These are phyloP conservation scores for Scarus forsteni DNA, from an alignment of 2,797 vertebrate genomes.

Conservation along the genomic window DNA sequence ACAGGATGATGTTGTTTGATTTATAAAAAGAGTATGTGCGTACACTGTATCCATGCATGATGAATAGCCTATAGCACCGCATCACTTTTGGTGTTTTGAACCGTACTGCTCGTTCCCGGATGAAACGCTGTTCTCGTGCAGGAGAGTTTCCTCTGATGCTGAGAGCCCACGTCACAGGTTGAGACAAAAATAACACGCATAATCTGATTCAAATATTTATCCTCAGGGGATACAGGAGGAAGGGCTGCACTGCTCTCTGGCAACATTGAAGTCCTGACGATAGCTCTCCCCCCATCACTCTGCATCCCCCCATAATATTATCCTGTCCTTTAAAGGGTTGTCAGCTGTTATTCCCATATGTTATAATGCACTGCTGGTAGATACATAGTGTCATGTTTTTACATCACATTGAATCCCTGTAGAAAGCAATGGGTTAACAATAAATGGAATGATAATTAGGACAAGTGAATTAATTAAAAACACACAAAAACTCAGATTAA, in stretches of 20 bases:
- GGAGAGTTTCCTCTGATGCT: conserved; percentile 47
- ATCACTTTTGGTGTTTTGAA: conserved; percentile 40
- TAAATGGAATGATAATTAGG: conserved; percentile 17
- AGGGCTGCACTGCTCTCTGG: conserved; percentile 36
- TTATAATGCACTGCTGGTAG: conserved; percentile 7
- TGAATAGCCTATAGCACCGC: conserved; percentile 29
- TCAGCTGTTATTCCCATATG: conserved; percentile 18
- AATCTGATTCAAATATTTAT: conserved; percentile 73
- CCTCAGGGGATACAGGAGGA: conserved; percentile 48
- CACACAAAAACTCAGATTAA: conserved; percentile 30
- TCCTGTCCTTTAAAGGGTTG: conserved; percentile 13
- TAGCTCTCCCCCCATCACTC: background rate
- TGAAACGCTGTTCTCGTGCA: conserved; percentile 34
- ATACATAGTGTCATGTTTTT: background rate
- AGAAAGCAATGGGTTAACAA: conserved; percentile 16
- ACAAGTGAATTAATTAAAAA: conserved; percentile 10
- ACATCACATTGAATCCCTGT: conserved; percentile 11
- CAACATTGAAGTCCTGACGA: conserved; percentile 24
- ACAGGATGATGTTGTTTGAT: conserved; percentile 20
- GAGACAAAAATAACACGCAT: conserved; percentile 74
- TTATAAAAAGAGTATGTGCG: conserved; percentile 17
- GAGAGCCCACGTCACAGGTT: conserved; percentile 54
- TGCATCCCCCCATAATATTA: conserved; percentile 10
- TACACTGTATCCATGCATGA: conserved; percentile 48
- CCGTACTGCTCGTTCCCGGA: conserved; percentile 38